These are phyloP conservation scores for Schlechtendalia chinensis DNA, from an alignment of 1,140 invertebrate genomes.

Conservation along the genomic window DNA sequence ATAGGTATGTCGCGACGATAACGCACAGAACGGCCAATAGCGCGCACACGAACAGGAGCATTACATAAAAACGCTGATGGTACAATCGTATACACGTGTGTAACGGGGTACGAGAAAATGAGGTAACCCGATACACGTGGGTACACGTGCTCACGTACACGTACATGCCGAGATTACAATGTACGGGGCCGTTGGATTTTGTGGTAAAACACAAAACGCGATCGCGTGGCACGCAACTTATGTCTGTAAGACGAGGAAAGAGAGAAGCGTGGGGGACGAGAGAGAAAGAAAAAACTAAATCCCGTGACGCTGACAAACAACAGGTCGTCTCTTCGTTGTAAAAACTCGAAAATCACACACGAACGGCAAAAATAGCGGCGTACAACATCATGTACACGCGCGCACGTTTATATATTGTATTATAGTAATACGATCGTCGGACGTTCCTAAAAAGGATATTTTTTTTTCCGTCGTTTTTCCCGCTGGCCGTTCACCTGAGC, in stretches of 20 bases:
- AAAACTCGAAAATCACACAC: background rate
- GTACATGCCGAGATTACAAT: too few relatives aligned
- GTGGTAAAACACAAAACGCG: too few relatives aligned
- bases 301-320: too few relatives aligned
- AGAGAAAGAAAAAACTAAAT: background rate
- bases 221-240: too few relatives aligned
- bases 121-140: slow-evolving; percentile 34
- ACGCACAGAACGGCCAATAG: background rate
- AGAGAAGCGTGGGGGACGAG: background rate
- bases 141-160: background rate
- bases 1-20: background rate
- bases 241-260: too few relatives aligned
- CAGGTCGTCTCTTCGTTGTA: background rate
- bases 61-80: background rate
- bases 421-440: slow-evolving; percentile 37
- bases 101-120: background rate
- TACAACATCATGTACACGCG: too few relatives aligned
- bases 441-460: slow-evolving; percentile 27
- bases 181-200: too few relatives aligned
- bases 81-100: background rate
- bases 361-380: background rate
- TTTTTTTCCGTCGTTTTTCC: slow-evolving; percentile 26
- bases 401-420: background rate
- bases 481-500: slow-evolving; percentile 44
- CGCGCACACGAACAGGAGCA: too few relatives aligned